Evolutionary conservation across 2,888 invertebrate genomes (phyloP).

Genomic region (Lasioglossum malachurum): DNA sequence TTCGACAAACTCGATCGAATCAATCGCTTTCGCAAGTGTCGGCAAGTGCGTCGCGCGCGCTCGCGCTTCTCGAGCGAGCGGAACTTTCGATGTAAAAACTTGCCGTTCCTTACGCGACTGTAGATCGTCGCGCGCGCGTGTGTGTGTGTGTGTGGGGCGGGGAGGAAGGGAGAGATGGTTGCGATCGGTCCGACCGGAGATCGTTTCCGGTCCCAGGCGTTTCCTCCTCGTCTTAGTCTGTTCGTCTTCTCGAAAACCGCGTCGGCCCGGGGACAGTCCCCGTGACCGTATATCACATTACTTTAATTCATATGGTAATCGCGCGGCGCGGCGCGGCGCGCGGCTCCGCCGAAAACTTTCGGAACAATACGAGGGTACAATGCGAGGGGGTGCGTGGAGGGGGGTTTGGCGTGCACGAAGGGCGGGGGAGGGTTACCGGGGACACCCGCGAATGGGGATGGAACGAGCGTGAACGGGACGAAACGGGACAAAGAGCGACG

Average conservation of each 20-base stretch:
- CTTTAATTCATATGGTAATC: constrained; percentile 94
- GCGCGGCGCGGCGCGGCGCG: constrained; percentile 85
- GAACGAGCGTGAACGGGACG: constrained; percentile 2
- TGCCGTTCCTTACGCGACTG: neutral
- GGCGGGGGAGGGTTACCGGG: constrained; percentile 36
- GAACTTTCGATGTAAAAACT: constrained; percentile 21
- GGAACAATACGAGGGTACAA: constrained; percentile 78
- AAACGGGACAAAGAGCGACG: neutral
- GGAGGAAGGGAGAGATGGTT: neutral
- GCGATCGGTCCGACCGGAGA: constrained; percentile 28
- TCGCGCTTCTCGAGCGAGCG: neutral
- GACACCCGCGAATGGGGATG: constrained; percentile 20
- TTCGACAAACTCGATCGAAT: constrained; percentile 2
- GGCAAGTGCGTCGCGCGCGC: neutral
- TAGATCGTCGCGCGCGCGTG: neutral
- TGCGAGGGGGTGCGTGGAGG: constrained; percentile 42
- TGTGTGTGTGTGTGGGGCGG: neutral
- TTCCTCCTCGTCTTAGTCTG: constrained; percentile 38
- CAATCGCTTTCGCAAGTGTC: neutral
- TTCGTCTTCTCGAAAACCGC: constrained; percentile 61
- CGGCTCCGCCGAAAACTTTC: constrained; percentile 82
- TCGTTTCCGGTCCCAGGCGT: constrained; percentile 37
- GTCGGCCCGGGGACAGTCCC: constrained; percentile 45
- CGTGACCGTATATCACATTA: constrained; percentile 88
- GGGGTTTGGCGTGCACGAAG: constrained; percentile 6